Evolutionary conservation across 2,888 invertebrate species (phyloP), one percentile per base, ranked within the genome.

Genomic region (Elmis aenea): DNA sequence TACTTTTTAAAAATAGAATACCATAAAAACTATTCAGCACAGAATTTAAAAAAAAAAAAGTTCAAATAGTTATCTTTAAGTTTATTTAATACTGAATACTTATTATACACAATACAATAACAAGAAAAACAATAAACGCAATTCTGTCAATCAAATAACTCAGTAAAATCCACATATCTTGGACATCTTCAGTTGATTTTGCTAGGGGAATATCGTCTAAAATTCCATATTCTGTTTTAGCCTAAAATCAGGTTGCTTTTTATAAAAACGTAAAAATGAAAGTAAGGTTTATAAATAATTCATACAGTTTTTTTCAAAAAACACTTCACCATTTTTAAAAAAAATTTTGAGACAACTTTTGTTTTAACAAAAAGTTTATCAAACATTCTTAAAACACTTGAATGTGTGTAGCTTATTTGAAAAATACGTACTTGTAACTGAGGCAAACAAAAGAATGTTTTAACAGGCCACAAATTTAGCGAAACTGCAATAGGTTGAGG

Each of bases 101-200:
- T 15, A 44, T 38, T 11, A 51, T 48, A 39, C 54, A 54, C 18
- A 49, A 30, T 26, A 48, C 40, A 28, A 61, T 35, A 21, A 51
- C 22, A 20, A 53, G 40, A 46, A 55, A 62, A 13, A 56, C 29
- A 15, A 57, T 33, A 50, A 64, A 64, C 3, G 55, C 32, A 14
- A 66, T 36, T 38, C 66, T 47, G 32, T 67, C 66, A 12, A 67
- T 54, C n/a, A 53, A 50, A 10, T 54, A 45, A 13, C 57, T 61
- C 1, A 65, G 41, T 13, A 61, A 43, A 22, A 58, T 52, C 66
- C 66, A 66, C 34, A 58, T 51, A 12, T 49, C 48, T 45, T 61
- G 60, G 5, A 52, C 42, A 13, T 50, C 48, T 23, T 51, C 54
- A 15, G 51, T 48, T 13, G 21, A 26, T 41, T 47, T 48, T 3